Evolutionary conservation across 2,888 invertebrate genomes (phyloP).

Genomic region (Tethea ocularis): DNA sequence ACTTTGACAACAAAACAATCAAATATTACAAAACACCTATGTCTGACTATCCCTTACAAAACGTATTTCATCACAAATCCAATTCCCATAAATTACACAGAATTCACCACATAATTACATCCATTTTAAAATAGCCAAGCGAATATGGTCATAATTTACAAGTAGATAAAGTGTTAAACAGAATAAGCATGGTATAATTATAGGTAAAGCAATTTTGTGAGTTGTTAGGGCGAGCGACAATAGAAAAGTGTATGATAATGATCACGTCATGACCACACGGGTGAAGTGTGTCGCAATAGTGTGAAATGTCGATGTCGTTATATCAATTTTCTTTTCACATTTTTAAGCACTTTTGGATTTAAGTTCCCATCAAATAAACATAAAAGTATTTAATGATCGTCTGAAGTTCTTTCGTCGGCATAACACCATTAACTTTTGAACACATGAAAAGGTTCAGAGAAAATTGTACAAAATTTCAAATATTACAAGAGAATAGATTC

Average conservation of each 20-base stretch:
- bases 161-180: slow-evolving; percentile 30
- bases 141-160: slow-evolving; percentile 30
- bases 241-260: slow-evolving; percentile 12
- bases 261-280: slow-evolving; percentile 6
- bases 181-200: slow-evolving; percentile 16
- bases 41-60: slow-evolving; percentile 29
- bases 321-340: not conserved
- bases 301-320: not conserved
- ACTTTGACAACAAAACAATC: slow-evolving; percentile 19
- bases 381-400: not conserved
- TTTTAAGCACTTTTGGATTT: not conserved
- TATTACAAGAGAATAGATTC: too few relatives aligned
- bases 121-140: slow-evolving; percentile 25
- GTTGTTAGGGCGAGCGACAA: slow-evolving; percentile 19
- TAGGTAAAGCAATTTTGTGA: slow-evolving; percentile 14
- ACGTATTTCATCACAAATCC: slow-evolving; percentile 39
- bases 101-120: slow-evolving; percentile 41
- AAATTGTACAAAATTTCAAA: too few relatives aligned
- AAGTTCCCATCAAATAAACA: not conserved
- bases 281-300: not conserved
- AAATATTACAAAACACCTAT: slow-evolving; percentile 33
- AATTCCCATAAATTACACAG: slow-evolving; percentile 36
- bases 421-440: too few relatives aligned
- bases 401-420: too few relatives aligned
- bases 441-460: too few relatives aligned